phyloP scores from a whole-genome alignment of 2,888 invertebrate species.

The Cerceris rybyensis region DNA sequence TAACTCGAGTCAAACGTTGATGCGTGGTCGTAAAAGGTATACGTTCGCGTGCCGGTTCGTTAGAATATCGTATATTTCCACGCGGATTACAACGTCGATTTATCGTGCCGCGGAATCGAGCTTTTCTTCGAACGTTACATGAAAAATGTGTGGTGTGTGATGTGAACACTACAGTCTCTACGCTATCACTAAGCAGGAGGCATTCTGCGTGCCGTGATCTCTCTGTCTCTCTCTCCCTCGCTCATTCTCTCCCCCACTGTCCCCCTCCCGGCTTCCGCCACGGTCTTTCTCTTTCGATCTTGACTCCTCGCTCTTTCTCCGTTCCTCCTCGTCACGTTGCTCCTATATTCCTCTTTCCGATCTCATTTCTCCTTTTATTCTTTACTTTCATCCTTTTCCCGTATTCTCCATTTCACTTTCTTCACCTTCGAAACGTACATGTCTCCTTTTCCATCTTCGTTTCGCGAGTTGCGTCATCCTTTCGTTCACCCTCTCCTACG shows the following conservation, averaged over 20 bases:
- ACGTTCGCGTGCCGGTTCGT: not conserved
- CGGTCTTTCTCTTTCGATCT: constrained; percentile 30
- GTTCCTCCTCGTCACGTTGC: not conserved
- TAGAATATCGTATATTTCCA: not conserved
- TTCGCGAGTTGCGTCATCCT: not conserved
- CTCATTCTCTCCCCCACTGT: constrained; percentile 33
- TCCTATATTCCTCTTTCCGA: constrained; percentile 30
- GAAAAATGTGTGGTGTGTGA: constrained; percentile 60
- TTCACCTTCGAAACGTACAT: not conserved
- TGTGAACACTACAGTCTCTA: constrained; percentile 79
- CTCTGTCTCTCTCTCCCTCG: constrained; percentile 46
- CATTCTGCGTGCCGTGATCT: constrained; percentile 68
- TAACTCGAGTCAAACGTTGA: not conserved
- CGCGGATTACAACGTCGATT: constrained; percentile 13
- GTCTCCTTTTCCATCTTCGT: not conserved
- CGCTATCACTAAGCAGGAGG: constrained; percentile 80
- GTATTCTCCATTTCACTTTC: not conserved
- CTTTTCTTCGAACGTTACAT: constrained; percentile 23
- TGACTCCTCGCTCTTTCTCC: constrained; percentile 18
- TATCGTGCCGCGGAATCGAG: constrained; percentile 30
- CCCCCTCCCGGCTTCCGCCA: constrained; percentile 20
- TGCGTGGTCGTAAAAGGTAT: constrained; percentile 10
- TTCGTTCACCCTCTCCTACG: not conserved
- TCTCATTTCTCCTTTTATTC: constrained; percentile 14
- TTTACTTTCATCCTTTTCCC: not conserved